Base-by-base conservation (phyloP, 2,113 vertebrate species). In the Dicerorhinus sumatrensis region DNA sequence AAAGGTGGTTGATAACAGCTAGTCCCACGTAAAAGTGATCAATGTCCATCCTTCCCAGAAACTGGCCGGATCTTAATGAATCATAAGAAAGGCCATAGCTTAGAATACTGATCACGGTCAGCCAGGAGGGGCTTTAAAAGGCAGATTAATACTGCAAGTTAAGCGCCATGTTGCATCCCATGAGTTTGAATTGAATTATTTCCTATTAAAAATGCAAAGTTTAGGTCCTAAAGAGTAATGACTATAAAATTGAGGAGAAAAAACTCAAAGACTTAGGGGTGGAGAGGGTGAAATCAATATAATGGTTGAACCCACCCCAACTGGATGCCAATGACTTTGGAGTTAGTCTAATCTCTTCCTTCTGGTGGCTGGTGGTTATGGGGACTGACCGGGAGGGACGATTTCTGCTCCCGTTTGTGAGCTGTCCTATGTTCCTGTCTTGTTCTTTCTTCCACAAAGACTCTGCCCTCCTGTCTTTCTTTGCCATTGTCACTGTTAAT, bases 381-480 rank as follows among this genome's bases (percentile, higher is more conserved):
- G n/a, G 42, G 18, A 31, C 16, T 2, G 5, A 12, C 3, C 4
- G 0, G 13, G 14, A 3, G 21, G 0, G 6, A 31, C 11, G 0
- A 1, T 36, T 33, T 18, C n/a, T 6, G 0, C 6, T 23, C 23
- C 51, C 21, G 8, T 58, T 56, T 6, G 5, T 11, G 10, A 33
- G 46, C 46, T 39, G 14, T 39, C 51, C 23, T 1, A 2, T 4
- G 6, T n/a, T 27, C 62, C 72, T 48, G 33, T 5, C 48, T 21
- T 20, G 17, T 39, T 46, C 42, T 65, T 16, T 9, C 27, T 36
- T 17, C 46, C 62, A 2, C 42, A 36, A 16, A 63, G 18, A 39
- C 67, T 62, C 46, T 31, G 21, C 10, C 8, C 42, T 54, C 51
- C 20, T 20, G 56, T 73, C 29, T 51, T n/a, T 29, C 60, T 46